Percentiles rank a stretch among this genome's conserved stretches.
Evolutionary conservation across 2,797 vertebrate species (phyloP).

Genomic region (Trachops cirrhosus): DNA sequence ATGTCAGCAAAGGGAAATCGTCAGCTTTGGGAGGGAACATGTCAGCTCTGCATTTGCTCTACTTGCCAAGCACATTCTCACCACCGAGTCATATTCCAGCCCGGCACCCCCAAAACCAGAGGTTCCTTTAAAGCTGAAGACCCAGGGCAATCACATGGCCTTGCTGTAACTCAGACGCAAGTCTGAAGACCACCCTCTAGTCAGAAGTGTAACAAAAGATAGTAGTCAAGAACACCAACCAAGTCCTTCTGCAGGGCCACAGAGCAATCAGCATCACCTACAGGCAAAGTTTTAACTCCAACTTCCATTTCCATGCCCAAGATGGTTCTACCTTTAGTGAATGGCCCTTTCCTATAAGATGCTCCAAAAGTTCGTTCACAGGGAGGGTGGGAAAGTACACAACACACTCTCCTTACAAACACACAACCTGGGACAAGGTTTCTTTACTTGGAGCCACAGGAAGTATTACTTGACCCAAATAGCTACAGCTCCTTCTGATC

Average conservation of each 20-base stretch:
- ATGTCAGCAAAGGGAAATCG: too few relatives aligned
- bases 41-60: background rate
- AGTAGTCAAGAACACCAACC: background rate
- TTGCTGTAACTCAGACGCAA: background rate
- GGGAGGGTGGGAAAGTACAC: rapidly evolving
- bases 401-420: conserved; percentile 14
- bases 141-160: background rate
- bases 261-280: background rate
- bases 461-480: conserved; percentile 26
- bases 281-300: background rate
- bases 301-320: background rate
- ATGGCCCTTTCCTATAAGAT: background rate
- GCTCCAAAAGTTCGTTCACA: background rate
- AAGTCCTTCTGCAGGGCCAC: background rate
- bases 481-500: conserved; percentile 37
- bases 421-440: conserved; percentile 36
- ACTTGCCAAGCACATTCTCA: background rate
- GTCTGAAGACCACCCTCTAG: background rate
- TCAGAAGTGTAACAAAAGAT: background rate
- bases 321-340: background rate
- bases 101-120: background rate
- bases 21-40: background rate
- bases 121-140: background rate
- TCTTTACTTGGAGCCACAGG: conserved; percentile 52
- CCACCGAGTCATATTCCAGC: background rate